Evolutionary conservation across 2,113 vertebrate genomes (phyloP).

Genomic region (Tonatia bakeri): DNA sequence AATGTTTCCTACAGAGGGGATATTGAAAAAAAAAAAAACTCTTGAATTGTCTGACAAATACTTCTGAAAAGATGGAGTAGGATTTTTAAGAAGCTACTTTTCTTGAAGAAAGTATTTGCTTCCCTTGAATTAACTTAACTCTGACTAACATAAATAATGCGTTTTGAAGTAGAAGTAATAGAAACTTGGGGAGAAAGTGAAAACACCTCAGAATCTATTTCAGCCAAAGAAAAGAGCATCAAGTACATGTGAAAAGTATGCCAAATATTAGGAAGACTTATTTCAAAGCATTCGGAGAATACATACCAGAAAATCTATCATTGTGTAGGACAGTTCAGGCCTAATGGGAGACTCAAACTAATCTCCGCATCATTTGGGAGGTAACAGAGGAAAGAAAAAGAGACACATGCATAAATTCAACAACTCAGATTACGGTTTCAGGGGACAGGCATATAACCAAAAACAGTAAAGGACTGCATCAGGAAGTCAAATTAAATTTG

Average conservation of each 20-base stretch:
- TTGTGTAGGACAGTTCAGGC: neutral
- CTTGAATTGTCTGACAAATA: conserved; percentile 29
- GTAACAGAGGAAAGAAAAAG: neutral
- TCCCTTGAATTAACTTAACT: conserved; percentile 36
- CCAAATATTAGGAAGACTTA: conserved; percentile 22
- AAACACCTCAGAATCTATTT: conserved; percentile 50
- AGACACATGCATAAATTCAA: neutral
- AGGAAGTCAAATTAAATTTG: conserved; percentile 5
- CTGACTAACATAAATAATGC: conserved; percentile 28
- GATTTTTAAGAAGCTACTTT: neutral
- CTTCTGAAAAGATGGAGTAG: conserved; percentile 21
- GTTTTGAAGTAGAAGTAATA: conserved; percentile 46
- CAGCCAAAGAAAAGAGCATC: conserved; percentile 21
- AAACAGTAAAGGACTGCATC: neutral
- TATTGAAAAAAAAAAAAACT: neutral
- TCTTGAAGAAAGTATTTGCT: conserved; percentile 6
- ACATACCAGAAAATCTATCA: neutral
- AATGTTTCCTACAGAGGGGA: neutral
- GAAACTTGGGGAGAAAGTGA: conserved; percentile 24
- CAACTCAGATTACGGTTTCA: neutral
- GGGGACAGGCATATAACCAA: neutral
- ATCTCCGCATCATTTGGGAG: neutral
- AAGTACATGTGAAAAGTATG: neutral
- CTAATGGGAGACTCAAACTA: neutral
- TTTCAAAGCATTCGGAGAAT: conserved; percentile 34